phyloP scores from a whole-genome alignment of 2,888 invertebrate genomes.

The Pteria penguin region DNA sequence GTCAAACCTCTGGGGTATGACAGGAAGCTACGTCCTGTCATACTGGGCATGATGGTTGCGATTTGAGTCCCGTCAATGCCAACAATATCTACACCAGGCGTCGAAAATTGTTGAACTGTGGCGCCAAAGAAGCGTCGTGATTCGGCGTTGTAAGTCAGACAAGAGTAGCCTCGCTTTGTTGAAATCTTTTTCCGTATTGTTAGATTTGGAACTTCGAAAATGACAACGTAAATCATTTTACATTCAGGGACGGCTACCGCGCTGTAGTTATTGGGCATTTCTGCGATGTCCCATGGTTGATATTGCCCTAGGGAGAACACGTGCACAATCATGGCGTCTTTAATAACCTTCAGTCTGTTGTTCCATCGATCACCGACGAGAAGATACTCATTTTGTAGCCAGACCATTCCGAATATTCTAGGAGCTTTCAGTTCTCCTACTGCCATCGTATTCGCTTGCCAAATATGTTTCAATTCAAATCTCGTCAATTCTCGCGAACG shows the following conservation, averaged over 20 bases:
- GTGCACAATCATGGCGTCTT: constrained; percentile 11
- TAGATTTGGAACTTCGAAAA: constrained; percentile 6
- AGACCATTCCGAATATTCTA: constrained; percentile 14
- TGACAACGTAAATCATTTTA: constrained; percentile 23
- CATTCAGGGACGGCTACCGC: constrained; percentile 17
- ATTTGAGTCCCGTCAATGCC: constrained; percentile 1
- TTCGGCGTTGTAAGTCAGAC: constrained; percentile 7
- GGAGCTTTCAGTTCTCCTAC: constrained; percentile 19
- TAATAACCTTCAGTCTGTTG: constrained; percentile 15
- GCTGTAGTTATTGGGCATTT: constrained; percentile 19
- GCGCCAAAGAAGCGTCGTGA: constrained; percentile 1
- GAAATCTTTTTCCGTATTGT: constrained; percentile 6
- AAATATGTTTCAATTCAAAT: constrained; percentile 7
- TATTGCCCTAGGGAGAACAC: constrained; percentile 18
- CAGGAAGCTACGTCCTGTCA: constrained; percentile 8
- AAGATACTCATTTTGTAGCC: constrained; percentile 6
- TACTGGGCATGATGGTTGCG: not conserved
- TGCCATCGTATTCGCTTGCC: constrained; percentile 14
- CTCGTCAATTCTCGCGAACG: not conserved
- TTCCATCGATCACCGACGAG: constrained; percentile 22
- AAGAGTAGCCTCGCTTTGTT: constrained; percentile 17
- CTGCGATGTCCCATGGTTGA: constrained; percentile 24
- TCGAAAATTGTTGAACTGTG: constrained; percentile 8
- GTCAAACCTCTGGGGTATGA: constrained; percentile 18
- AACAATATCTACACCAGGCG: constrained; percentile 18